Percentiles rank a stretch among this genome's conserved stretches.
These are phyloP conservation scores for Yponomeuta plumbellus DNA, from an alignment of 2,888 invertebrate species.

Conservation along the genomic window DNA sequence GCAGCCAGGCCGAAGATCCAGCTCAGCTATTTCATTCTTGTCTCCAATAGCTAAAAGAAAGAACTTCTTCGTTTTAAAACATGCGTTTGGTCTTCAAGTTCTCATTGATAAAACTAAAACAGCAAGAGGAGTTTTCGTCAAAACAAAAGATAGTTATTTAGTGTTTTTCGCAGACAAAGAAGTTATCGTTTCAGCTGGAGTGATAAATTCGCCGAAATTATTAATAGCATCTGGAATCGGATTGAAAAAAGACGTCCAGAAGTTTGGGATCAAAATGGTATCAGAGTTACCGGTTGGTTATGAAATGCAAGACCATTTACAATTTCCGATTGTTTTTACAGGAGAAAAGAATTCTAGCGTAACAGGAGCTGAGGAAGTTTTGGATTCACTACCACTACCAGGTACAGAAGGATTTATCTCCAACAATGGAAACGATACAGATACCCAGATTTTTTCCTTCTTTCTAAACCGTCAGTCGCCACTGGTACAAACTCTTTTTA, in stretches of 20 bases:
- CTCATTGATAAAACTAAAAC: conserved; percentile 26
- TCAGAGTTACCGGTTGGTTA: conserved; percentile 14
- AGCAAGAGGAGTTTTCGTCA: conserved; percentile 13
- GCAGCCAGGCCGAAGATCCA: conserved; percentile 18
- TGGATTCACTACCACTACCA: neutral
- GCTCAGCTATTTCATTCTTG: conserved; percentile 33
- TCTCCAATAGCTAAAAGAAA: conserved; percentile 28
- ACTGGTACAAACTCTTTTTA: neutral
- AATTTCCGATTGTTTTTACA: neutral
- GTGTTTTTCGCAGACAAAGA: conserved; percentile 8
- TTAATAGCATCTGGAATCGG: conserved; percentile 9
- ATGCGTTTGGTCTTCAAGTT: conserved; percentile 32
- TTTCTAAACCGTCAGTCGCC: neutral
- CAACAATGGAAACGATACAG: neutral
- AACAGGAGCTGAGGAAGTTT: neutral
- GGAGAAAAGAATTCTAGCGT: neutral
- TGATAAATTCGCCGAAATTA: conserved; percentile 4
- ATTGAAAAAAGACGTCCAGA: conserved; percentile 1
- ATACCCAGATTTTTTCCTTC: conserved; percentile 2
- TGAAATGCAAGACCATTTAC: conserved; percentile 5
- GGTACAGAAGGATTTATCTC: neutral
- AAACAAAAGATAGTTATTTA: neutral
- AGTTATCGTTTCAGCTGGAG: conserved; percentile 9
- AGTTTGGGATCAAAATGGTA: neutral
- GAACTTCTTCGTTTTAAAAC: conserved; percentile 33